Evolutionary conservation across 2,888 invertebrate species (phyloP).

Genomic region (Drosophila tanythrix): DNA sequence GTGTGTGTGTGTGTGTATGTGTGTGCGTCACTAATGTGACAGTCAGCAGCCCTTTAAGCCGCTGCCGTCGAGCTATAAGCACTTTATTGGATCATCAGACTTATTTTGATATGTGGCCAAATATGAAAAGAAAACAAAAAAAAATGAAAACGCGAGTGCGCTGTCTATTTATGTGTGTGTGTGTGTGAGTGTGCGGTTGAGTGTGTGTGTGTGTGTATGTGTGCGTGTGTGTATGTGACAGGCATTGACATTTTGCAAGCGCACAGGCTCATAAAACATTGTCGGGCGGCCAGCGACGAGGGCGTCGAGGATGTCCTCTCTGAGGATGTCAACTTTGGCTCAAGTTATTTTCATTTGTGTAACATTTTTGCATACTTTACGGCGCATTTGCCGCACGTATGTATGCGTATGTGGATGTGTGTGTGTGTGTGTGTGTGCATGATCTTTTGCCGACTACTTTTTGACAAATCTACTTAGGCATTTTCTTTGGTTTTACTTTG

Average conservation of each 20-base stretch:
- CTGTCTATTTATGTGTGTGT: constrained; percentile 15
- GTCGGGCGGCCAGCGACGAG: constrained; percentile 54
- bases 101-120: constrained; percentile 79
- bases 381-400: constrained; percentile 74
- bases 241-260: constrained; percentile 77
- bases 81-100: constrained; percentile 83
- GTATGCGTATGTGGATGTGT: constrained; percentile 14
- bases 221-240: constrained; percentile 36
- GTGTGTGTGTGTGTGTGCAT: constrained; percentile 42
- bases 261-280: constrained; percentile 74
- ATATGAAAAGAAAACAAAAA: constrained; percentile 38
- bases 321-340: constrained; percentile 72
- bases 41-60: constrained; percentile 73
- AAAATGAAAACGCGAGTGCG: constrained; percentile 2
- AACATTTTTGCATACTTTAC: constrained; percentile 79
- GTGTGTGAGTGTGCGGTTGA: constrained; percentile 3
- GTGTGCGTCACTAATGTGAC: constrained; percentile 75
- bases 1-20: constrained; percentile 5
- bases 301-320: constrained; percentile 20
- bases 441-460: constrained; percentile 69
- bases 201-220: constrained; percentile 5
- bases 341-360: constrained; percentile 78
- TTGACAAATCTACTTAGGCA: constrained; percentile 81
- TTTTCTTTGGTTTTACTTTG: constrained; percentile 72
- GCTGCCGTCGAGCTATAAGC: constrained; percentile 74